Conservation (phyloP, 1,140 invertebrate species). For the Maconellicoccus hirsutus region DNA sequence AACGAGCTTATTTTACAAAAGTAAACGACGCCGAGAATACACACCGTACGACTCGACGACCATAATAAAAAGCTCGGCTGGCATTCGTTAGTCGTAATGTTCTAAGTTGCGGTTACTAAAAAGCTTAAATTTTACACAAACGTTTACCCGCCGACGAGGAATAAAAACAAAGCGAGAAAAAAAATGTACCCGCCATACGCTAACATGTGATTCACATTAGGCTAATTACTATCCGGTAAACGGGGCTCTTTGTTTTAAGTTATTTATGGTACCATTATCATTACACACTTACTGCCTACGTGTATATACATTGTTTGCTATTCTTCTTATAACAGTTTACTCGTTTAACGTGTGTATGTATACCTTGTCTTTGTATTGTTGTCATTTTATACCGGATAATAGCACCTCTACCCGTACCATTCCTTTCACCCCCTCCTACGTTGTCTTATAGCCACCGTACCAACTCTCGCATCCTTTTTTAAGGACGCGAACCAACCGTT, state of each 20-base stretch:
- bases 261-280: conserved; percentile 9
- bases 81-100: not conserved
- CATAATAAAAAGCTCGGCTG: not conserved
- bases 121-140: conserved; percentile 1
- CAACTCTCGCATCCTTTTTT: not conserved
- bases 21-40: no score
- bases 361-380: conserved; percentile 2
- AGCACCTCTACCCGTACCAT: no score
- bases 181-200: not conserved
- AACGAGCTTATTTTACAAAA: no score
- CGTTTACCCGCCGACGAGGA: not conserved
- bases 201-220: conserved; percentile 7
- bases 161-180: not conserved
- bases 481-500: not conserved
- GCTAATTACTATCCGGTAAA: conserved; percentile 2
- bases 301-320: not conserved
- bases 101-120: not conserved
- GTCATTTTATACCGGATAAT: not conserved
- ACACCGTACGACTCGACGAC: not conserved
- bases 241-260: conserved; percentile 6
- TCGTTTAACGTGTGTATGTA: no score
- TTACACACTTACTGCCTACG: not conserved
- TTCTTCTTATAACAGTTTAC: not conserved
- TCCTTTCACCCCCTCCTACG: no score
- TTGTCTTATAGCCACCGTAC: not conserved